Conservation (phyloP, 2,888 invertebrate genomes). For the Auanema freiburgensis region DNA sequence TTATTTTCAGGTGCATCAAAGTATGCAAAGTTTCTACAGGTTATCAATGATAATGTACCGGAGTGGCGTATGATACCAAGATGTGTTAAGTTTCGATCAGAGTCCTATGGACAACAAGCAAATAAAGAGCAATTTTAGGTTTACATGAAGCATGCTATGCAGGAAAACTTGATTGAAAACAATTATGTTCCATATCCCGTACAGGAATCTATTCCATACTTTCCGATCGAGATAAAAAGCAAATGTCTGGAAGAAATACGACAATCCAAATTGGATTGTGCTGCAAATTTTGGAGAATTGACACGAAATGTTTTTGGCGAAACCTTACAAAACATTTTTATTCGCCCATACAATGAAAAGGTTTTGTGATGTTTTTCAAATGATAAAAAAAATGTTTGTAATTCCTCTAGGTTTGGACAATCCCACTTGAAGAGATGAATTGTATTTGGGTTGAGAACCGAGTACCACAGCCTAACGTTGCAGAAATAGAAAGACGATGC, state of each 20-base stretch:
- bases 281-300: conserved; percentile 49
- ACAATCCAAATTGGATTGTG: conserved; percentile 15
- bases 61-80: conserved; percentile 34
- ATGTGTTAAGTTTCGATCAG: conserved; percentile 21
- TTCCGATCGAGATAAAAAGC: conserved; percentile 30
- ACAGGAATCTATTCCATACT: conserved; percentile 32
- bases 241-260: conserved; percentile 40
- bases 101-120: no score
- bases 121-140: conserved; percentile 18
- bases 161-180: conserved; percentile 8
- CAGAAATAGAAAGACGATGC: conserved; percentile 26
- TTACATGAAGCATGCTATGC: conserved; percentile 30
- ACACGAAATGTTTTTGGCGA: conserved; percentile 44
- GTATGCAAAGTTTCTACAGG: conserved; percentile 23
- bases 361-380: conserved; percentile 26
- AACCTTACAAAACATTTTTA: conserved; percentile 51
- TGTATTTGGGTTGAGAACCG: conserved; percentile 47
- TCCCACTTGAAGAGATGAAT: conserved; percentile 42
- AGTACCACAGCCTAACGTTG: conserved; percentile 42
- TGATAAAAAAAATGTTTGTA: background rate
- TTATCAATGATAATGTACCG: conserved; percentile 24
- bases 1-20: conserved; percentile 20
- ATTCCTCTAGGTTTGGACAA: conserved; percentile 50
- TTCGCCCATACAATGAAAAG: conserved; percentile 58
- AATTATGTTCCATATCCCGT: conserved; percentile 37